Conservation (phyloP, 1,140 invertebrate species). For the Ceratina australensis region DNA sequence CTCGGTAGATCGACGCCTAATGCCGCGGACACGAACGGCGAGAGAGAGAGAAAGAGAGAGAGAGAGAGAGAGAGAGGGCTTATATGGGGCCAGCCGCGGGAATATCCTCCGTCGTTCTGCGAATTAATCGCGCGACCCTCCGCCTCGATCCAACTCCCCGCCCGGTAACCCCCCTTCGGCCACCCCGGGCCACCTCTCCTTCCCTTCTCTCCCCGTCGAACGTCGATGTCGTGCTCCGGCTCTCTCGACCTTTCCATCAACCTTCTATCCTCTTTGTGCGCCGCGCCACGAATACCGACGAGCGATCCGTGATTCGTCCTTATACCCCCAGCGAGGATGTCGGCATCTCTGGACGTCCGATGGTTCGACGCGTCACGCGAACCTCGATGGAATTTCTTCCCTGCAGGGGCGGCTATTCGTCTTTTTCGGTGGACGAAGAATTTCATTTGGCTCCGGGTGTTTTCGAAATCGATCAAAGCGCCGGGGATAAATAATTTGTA, state of each 20-base stretch:
- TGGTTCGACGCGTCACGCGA: conserved; percentile 1
- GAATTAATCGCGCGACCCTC: conserved; percentile 67
- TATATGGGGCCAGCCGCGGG: conserved; percentile 65
- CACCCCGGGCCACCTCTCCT: conserved; percentile 23
- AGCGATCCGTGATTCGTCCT: conserved; percentile 53
- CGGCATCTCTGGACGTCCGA: background rate
- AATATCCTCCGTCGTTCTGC: conserved; percentile 66
- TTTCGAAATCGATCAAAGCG: too few species aligned
- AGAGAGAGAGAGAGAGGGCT: conserved; percentile 41
- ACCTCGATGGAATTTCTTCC: background rate
- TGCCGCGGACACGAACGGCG: conserved; percentile 61
- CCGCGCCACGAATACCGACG: conserved; percentile 60
- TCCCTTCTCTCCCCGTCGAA: conserved; percentile 8
- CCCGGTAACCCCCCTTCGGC: background rate
- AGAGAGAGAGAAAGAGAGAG: conserved; percentile 43
- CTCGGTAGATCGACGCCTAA: conserved; percentile 69
- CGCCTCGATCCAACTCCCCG: conserved; percentile 40
- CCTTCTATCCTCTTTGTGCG: conserved; percentile 51
- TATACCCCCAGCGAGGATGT: conserved; percentile 40
- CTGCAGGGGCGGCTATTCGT: background rate
- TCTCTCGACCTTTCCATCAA: conserved; percentile 46
- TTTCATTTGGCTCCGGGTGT: too few species aligned
- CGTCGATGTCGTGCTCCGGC: conserved; percentile 16
- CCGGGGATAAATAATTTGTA: too few species aligned
- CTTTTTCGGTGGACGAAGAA: too few species aligned